Conservation (phyloP, 30 jellyfish, hydroid and myxozoan genomes). For the Hydractinia echinata region DNA sequence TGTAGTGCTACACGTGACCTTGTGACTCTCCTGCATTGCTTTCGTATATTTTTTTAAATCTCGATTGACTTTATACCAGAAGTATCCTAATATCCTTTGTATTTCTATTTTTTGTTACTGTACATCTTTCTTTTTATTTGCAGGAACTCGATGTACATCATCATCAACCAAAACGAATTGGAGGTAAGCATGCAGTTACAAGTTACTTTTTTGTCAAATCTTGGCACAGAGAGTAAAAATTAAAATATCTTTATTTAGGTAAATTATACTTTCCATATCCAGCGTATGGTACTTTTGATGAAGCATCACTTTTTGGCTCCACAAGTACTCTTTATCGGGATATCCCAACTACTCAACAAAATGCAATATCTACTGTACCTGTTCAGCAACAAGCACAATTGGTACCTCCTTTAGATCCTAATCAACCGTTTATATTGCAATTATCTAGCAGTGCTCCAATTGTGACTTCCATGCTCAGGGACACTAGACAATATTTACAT, state of each 20-base stretch:
- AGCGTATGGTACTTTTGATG: conserved; percentile 24
- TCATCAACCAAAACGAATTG: neutral
- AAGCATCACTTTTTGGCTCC: conserved; percentile 12
- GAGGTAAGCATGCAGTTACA: neutral
- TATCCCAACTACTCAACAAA: too few species aligned
- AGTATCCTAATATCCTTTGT: too few species aligned
- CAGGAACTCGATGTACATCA: neutral
- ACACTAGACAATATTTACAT: neutral
- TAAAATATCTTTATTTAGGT: neutral
- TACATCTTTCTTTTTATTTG: neutral
- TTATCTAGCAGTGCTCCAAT: conserved; percentile 26
- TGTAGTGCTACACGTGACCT: too few species aligned
- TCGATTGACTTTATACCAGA: too few species aligned
- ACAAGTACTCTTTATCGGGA: neutral
- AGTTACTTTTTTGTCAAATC: too few species aligned
- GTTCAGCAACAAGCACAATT: too few species aligned
- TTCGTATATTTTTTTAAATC: too few species aligned
- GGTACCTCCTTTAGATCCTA: too few species aligned
- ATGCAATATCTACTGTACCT: too few species aligned
- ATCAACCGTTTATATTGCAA: neutral
- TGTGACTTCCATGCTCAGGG: conserved; percentile 7
- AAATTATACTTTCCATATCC: conserved; percentile 23
- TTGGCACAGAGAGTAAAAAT: too few species aligned
- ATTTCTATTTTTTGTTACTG: too few species aligned
- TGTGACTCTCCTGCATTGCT: too few species aligned